Percentiles rank a stretch among this genome's conserved stretches.
phyloP scores from a whole-genome alignment of 2,888 invertebrate species.

The Acleris literana region DNA sequence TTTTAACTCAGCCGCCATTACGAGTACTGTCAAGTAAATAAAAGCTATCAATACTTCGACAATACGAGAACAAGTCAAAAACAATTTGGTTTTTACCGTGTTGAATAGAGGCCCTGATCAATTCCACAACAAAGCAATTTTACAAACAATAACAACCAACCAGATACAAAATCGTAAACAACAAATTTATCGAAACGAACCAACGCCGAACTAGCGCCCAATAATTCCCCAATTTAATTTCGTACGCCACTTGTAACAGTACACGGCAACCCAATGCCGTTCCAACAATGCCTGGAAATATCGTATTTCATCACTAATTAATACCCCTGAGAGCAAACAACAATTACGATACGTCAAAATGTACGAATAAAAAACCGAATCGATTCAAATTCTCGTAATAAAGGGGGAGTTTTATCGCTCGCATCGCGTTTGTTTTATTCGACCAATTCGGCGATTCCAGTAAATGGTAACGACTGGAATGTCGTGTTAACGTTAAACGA shows the following conservation, averaged over 20 bases:
- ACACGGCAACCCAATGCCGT: slow-evolving; percentile 32
- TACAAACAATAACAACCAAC: neutral
- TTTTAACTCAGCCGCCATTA: too few relatives aligned
- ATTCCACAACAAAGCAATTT: neutral
- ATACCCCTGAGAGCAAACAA: slow-evolving; percentile 68
- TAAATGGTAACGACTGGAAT: slow-evolving; percentile 43
- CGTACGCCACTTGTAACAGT: slow-evolving; percentile 36
- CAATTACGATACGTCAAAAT: slow-evolving; percentile 68
- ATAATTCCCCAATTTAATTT: slow-evolving; percentile 56
- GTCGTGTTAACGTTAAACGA: slow-evolving; percentile 22
- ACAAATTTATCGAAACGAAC: slow-evolving; percentile 38
- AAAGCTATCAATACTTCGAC: too few relatives aligned
- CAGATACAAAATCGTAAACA: slow-evolving; percentile 35
- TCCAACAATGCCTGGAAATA: slow-evolving; percentile 62
- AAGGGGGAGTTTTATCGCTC: slow-evolving; percentile 63
- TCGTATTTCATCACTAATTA: slow-evolving; percentile 77
- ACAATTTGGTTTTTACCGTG: too few relatives aligned
- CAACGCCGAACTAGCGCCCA: slow-evolving; percentile 42
- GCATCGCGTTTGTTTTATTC: slow-evolving; percentile 61
- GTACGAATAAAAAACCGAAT: slow-evolving; percentile 57
- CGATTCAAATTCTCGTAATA: slow-evolving; percentile 47
- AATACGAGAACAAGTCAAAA: too few relatives aligned
- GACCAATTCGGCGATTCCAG: slow-evolving; percentile 64
- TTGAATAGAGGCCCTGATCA: neutral
- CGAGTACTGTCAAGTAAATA: too few relatives aligned